Evolutionary conservation across 1,140 invertebrate species (phyloP), one percentile per base, ranked within the genome.

Genomic region (Drosophila melanica): DNA sequence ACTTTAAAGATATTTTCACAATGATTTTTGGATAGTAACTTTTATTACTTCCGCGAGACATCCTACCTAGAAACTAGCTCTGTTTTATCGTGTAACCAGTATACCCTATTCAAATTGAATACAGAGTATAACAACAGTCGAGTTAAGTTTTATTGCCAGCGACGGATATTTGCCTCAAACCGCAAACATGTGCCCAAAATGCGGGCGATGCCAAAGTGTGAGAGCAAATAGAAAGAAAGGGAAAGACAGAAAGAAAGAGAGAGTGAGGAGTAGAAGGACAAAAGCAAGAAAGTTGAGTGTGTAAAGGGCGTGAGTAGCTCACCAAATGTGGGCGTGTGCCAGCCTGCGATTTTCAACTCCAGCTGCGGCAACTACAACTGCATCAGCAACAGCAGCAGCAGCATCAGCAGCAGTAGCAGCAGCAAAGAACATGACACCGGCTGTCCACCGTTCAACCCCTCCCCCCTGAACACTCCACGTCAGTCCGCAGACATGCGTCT

Each of bases 141-240:
- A 75, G 75, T 72, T 75, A 64, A 78, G 76, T 82, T 86, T 89
- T 87, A 87, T 86, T 79, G 75, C 68, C 79, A 66, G 64, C 65
- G 42, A 67, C 51, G 79, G 55, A 63, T 60, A 53, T 57, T 69
- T 54, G 66, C 66, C 44, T 48, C 67, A 53, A 82, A 86, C 84
- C 82, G 73, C 84, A 86, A 86, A 84, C 79, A 82, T 76, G 82
- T 76, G 75, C 48, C 59, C 64, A 55, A 58, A 71, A 73, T 74
- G 58, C 41, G 63, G 50, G 58, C 45, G 27, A 33, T n/a, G n/a
- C 18, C 18, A 2, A 41, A 23, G 23, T 30, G 37, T 70, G 58
- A 37, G 3, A 9, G 11, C n/a, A 1, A 23, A 23, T 3, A 4
- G 27, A 16, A 16, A 20, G 12, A 23, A 33, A 55, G 12, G 11